These are phyloP conservation scores for Melanotaenia parkinsoni DNA, from an alignment of 2,797 vertebrate genomes.

Conservation along the genomic window DNA sequence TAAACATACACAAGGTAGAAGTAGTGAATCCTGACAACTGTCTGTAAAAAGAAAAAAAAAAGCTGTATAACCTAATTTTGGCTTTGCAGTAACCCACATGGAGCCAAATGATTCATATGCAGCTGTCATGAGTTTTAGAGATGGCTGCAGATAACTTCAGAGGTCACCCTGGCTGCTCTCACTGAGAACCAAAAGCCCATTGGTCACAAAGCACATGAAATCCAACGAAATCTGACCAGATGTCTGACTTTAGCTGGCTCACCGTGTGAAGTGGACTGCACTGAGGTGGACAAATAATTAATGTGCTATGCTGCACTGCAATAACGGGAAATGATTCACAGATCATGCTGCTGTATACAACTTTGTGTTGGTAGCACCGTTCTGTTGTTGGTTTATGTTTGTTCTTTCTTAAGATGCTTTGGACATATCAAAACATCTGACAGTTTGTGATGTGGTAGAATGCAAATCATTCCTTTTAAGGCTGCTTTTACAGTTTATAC, in stretches of 20 bases:
- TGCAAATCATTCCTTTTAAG: background rate
- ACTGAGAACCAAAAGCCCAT: conserved; percentile 43
- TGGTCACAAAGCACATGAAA: conserved; percentile 59
- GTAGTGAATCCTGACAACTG: conserved; percentile 24
- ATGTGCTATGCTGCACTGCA: conserved; percentile 8
- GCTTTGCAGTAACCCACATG: conserved; percentile 29
- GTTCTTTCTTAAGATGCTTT: background rate
- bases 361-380: too few relatives aligned
- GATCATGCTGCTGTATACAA: background rate
- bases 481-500: background rate
- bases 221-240: conserved; percentile 57
- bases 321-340: conserved; percentile 2
- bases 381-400: background rate
- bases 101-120: conserved; percentile 60
- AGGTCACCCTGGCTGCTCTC: conserved; percentile 54
- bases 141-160: conserved; percentile 51
- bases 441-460: background rate
- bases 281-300: conserved; percentile 23
- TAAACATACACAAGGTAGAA: conserved; percentile 4
- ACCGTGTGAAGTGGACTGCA: conserved; percentile 36
- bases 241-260: conserved; percentile 55
- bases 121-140: conserved; percentile 55
- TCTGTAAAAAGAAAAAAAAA: conserved; percentile 9
- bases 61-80: conserved; percentile 34
- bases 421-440: background rate